Evolutionary conservation across 1,140 invertebrate genomes (phyloP), one percentile per base, ranked within the genome.

Genomic region (Apis laboriosa): DNA sequence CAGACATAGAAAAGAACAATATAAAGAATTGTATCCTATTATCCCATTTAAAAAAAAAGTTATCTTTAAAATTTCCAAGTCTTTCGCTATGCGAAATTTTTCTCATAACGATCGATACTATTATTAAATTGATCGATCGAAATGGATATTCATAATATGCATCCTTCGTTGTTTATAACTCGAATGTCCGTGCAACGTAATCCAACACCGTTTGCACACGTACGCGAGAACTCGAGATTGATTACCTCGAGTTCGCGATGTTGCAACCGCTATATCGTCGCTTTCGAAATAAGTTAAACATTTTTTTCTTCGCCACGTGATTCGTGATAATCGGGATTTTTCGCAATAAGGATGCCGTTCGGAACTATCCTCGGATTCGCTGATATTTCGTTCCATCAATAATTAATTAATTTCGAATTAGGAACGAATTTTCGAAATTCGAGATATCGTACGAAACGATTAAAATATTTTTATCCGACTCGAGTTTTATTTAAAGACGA

Each of bases 181-280:
- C 28, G 58, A 58, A 19, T 56, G 51, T 11, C 56, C 12, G 17
- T 8, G 17, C 24, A 17, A 58, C 15, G 66, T 71, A 77, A 79
- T 63, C 1, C 53, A 19, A 83, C 53, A 34, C 80, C 34, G 15
- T 83, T 85, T 56, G 74, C 74, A 56, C n/a, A 77, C 17, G 58
- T 12, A 66, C 55, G 60, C 63, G 34, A 77, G 58, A 28, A 68
- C 9, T 56, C 24, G 21, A 24, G 43, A 43, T 53, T 28, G 56
- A 60, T 34, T 43, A 68, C 70, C 49, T 49, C 66, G 61, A 55
- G 63, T 53, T 83, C 24, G 75, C 77, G 66, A 55, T 55, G 55
- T 81, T 67, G 58, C 80, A n/a, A 66, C n/a, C 28, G 55, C 7
- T 24, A 21, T 53, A 58, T 56, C 49, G 53, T 51, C 43, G 34